Evolutionary conservation across 2,797 vertebrate species (phyloP).

Genomic region (Parotocinclus haroldoi): DNA sequence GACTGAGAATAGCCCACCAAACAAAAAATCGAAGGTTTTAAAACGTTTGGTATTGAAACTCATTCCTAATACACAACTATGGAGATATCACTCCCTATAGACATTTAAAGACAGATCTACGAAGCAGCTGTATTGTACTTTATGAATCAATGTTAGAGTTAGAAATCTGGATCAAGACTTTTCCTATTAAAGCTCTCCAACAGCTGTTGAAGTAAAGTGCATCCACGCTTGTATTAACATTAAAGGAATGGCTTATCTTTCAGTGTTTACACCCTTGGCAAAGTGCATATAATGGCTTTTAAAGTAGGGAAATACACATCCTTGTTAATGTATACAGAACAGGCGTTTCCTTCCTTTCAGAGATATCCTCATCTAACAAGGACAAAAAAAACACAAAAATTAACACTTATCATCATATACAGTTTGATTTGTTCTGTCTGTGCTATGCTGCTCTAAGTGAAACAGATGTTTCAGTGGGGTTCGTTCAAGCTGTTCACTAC

Average conservation of each 20-base stretch:
- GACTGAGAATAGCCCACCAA: too few species aligned
- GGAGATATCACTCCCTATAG: too few species aligned
- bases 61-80: too few species aligned
- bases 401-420: neutral
- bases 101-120: too few species aligned
- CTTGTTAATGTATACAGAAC: constrained; percentile 20
- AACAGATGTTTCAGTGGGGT: constrained; percentile 25
- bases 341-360: constrained; percentile 39
- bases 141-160: too few species aligned
- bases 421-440: too few species aligned
- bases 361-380: constrained; percentile 26
- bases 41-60: too few species aligned
- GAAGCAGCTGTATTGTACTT: too few species aligned
- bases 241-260: constrained; percentile 11
- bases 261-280: constrained; percentile 20
- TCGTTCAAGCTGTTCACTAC: too few species aligned
- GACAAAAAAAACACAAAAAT: neutral
- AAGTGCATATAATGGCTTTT: constrained; percentile 42
- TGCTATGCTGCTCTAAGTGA: neutral
- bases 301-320: constrained; percentile 38
- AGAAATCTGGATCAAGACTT: neutral
- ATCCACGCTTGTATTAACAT: constrained; percentile 27
- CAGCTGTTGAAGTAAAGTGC: constrained; percentile 7
- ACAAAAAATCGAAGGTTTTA: too few species aligned
- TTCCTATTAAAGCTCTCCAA: constrained; percentile 10